phyloP scores from a whole-genome alignment of 2,888 invertebrate species.

The Podotricha telesiphe region DNA sequence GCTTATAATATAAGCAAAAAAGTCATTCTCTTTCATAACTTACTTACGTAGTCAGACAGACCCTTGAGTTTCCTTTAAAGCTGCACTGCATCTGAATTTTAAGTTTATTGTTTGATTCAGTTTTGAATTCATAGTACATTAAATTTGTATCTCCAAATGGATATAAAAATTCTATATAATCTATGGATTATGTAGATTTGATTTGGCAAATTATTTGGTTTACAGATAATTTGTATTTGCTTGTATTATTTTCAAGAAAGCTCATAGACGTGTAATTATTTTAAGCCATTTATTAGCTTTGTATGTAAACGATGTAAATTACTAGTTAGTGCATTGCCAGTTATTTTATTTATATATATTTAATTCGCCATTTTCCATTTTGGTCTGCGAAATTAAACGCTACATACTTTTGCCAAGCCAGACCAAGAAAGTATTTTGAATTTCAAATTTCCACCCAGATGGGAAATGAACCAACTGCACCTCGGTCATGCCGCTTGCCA shows the following conservation, averaged over 20 bases:
- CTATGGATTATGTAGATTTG: neutral
- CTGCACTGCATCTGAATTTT: constrained; percentile 10
- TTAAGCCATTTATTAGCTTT: no score
- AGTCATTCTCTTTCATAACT: constrained; percentile 11
- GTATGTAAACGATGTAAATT: no score
- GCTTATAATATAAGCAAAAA: constrained; percentile 6
- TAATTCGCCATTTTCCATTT: neutral
- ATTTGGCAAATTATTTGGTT: neutral
- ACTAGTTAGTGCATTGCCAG: no score
- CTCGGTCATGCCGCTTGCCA: no score
- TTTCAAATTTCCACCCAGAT: no score
- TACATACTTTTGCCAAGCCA: neutral
- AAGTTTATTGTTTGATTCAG: constrained; percentile 16
- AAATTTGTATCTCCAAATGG: neutral
- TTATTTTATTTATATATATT: no score
- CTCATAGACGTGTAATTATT: no score
- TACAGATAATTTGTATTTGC: neutral
- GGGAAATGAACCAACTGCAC: neutral
- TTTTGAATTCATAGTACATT: constrained; percentile 9
- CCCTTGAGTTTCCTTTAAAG: constrained; percentile 17
- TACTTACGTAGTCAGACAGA: constrained; percentile 9
- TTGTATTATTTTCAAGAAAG: neutral
- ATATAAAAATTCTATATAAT: constrained; percentile 5
- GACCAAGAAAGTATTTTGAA: neutral
- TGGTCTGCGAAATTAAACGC: neutral